Evolutionary conservation across 2,888 invertebrate genomes (phyloP).

Genomic region (Caenorhabditis sp.): DNA sequence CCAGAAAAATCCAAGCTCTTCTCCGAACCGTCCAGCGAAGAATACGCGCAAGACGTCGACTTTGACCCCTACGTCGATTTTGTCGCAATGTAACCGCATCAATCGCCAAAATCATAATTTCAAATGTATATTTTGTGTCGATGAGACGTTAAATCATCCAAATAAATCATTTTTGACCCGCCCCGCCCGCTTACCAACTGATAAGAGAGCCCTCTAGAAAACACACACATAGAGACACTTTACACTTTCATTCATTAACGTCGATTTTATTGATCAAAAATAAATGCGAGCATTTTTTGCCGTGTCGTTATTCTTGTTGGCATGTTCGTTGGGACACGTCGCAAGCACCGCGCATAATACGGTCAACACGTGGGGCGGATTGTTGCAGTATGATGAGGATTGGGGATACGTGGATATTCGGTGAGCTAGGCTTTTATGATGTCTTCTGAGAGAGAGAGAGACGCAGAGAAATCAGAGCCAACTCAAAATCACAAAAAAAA

Average conservation of each 20-base stretch:
- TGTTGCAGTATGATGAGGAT: constrained; percentile 50
- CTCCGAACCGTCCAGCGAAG: constrained; percentile 27
- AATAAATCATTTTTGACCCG: not conserved
- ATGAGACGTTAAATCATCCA: not conserved
- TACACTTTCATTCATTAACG: constrained; percentile 18
- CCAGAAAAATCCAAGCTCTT: constrained; percentile 37
- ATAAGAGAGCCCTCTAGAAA: not conserved
- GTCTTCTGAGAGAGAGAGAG: too few relatives aligned
- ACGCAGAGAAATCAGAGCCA: too few relatives aligned
- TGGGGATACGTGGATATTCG: constrained; percentile 52
- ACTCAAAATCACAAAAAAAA: too few relatives aligned
- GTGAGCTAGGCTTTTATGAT: not conserved
- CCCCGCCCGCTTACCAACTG: not conserved
- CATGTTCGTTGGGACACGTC: not conserved
- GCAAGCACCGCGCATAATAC: constrained; percentile 37
- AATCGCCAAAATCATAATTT: not conserved
- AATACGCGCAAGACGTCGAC: constrained; percentile 35
- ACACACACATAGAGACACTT: constrained; percentile 12
- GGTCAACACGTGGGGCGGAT: constrained; percentile 53
- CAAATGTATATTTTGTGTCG: not conserved
- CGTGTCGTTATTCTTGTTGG: too few relatives aligned
- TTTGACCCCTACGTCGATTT: constrained; percentile 41
- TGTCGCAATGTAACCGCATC: constrained; percentile 13
- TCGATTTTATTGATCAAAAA: not conserved
- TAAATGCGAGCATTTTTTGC: not conserved